Conservation (phyloP, 2,888 invertebrate species). For the Ptychoptera contaminata region DNA sequence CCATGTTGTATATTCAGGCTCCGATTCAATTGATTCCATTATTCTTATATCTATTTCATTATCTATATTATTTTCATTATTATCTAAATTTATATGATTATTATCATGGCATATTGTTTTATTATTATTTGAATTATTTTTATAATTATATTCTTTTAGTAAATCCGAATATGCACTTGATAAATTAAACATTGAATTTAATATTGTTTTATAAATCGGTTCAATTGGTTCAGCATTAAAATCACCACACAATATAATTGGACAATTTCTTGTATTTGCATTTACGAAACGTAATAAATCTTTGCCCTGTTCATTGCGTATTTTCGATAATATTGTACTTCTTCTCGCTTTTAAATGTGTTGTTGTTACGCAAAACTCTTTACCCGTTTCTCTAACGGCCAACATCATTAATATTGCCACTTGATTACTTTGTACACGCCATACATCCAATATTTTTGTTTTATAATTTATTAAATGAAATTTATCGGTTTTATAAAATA, state of each 20-base stretch:
- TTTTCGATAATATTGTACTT: slow-evolving; percentile 46
- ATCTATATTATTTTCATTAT: not conserved
- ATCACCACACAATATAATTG: slow-evolving; percentile 54
- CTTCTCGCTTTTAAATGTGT: slow-evolving; percentile 60
- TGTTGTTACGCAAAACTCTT: slow-evolving; percentile 48
- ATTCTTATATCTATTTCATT: too few species aligned
- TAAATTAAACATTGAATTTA: slow-evolving; percentile 20
- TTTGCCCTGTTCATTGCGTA: slow-evolving; percentile 55
- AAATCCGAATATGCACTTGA: slow-evolving; percentile 38
- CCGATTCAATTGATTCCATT: slow-evolving; percentile 28
- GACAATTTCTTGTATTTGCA: slow-evolving; percentile 33
- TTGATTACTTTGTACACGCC: slow-evolving; percentile 58
- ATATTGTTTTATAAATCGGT: slow-evolving; percentile 46
- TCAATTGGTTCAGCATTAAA: slow-evolving; percentile 62
- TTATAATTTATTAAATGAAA: slow-evolving; percentile 42
- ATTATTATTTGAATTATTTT: not conserved
- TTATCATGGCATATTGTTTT: not conserved
- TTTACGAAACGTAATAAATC: slow-evolving; percentile 43
- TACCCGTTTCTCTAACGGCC: slow-evolving; percentile 36
- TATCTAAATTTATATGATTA: slow-evolving; percentile 5
- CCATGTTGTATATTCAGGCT: slow-evolving; percentile 63
- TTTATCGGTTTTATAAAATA: slow-evolving; percentile 49
- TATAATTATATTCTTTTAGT: not conserved
- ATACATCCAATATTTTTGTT: slow-evolving; percentile 48
- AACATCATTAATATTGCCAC: slow-evolving; percentile 35